Conservation (phyloP, 2,113 vertebrate species). For the Sisor rabdophorus region DNA sequence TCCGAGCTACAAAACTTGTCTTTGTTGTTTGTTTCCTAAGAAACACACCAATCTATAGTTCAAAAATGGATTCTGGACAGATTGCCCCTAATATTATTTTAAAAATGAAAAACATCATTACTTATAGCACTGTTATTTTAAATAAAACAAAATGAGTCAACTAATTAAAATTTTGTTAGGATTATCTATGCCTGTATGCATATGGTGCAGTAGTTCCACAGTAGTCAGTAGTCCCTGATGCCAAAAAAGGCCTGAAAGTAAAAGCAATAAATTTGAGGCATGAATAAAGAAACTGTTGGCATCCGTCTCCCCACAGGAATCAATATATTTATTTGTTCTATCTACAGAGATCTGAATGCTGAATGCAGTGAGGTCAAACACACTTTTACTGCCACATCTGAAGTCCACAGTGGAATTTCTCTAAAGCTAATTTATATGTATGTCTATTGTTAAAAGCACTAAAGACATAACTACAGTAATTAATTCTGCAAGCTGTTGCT, state of each 20-base stretch:
- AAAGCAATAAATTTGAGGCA: not conserved
- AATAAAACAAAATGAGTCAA: no score
- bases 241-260: not conserved
- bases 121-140: not conserved
- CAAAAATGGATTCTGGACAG: slow-evolving; percentile 16
- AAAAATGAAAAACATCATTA: no score
- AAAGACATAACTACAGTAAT: no score
- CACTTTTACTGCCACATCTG: not conserved
- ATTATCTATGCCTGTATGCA: not conserved
- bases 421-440: not conserved
- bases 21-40: slow-evolving; percentile 40
- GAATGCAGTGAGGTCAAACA: not conserved
- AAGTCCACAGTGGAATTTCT: not conserved
- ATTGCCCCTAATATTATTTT: not conserved
- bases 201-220: not conserved
- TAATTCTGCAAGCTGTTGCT: not conserved
- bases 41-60: slow-evolving; percentile 38
- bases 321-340: not conserved
- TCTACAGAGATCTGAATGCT: not conserved
- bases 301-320: not conserved
- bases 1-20: not conserved
- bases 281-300: not conserved
- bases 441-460: not conserved
- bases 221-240: not conserved
- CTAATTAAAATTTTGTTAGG: not conserved